A percentile compares a stretch with the other conserved stretches of the same genome.
Evolutionary conservation across 1,140 invertebrate species (phyloP).

Genomic region (Macrocentrus cingulum): DNA sequence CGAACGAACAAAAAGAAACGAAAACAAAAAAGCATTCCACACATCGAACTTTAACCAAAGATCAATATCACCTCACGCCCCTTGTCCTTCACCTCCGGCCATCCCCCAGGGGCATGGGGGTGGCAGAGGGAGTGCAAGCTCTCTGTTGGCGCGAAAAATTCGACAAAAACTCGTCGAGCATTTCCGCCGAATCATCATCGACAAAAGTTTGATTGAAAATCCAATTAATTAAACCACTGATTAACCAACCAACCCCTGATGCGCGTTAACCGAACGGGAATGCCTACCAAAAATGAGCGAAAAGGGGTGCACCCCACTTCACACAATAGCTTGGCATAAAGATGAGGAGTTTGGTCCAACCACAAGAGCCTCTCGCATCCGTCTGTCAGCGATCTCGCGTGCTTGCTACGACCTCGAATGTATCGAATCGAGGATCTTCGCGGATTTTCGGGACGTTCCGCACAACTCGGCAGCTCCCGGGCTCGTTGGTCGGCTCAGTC

Average conservation of each 20-base stretch:
- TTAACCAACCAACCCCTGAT: no score
- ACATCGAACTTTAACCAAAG: conserved; percentile 23
- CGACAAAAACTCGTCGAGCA: no score
- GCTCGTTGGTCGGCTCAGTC: conserved; percentile 38
- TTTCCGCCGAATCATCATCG: no score
- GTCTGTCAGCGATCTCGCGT: background rate
- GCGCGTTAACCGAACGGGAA: no score
- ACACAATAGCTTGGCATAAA: no score
- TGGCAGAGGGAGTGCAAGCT: background rate
- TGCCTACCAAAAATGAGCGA: no score
- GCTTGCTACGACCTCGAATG: conserved; percentile 33
- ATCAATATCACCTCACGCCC: conserved; percentile 29
- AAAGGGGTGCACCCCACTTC: no score
- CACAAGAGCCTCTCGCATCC: background rate
- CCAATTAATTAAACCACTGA: no score
- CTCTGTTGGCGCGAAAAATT: no score
- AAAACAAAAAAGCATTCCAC: no score
- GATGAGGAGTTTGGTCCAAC: background rate
- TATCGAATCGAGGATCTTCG: conserved; percentile 53
- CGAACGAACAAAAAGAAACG: conserved; percentile 16
- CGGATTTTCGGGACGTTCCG: conserved; percentile 49
- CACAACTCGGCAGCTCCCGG: conserved; percentile 35
- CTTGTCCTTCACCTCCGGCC: conserved; percentile 10
- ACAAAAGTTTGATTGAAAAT: no score
- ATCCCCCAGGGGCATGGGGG: background rate